Conservation (phyloP, 2,888 invertebrate genomes). For the Xestia c-nigrum region DNA sequence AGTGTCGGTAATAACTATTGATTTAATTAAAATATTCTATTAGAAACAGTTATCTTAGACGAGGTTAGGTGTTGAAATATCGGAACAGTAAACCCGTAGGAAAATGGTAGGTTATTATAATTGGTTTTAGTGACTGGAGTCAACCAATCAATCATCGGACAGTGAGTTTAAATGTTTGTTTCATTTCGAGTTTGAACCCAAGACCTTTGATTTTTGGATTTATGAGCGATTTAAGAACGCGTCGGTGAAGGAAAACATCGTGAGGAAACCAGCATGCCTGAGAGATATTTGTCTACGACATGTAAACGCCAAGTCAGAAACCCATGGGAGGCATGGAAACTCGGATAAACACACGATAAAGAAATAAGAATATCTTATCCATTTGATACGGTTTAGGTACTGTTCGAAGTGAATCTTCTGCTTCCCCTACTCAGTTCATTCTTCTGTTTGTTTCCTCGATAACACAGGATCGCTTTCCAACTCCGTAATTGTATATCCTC, state of each 20-base stretch:
- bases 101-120: background rate
- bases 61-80: background rate
- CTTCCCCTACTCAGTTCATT: accelerated
- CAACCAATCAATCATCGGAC: background rate
- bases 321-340: too few relatives aligned
- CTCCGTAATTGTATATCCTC: conserved; percentile 3
- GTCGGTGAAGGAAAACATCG: too few relatives aligned
- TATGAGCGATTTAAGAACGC: too few relatives aligned
- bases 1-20: too few relatives aligned
- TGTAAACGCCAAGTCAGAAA: too few relatives aligned
- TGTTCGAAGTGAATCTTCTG: background rate
- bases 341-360: too few relatives aligned
- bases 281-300: too few relatives aligned
- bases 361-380: background rate
- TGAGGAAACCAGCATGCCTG: too few relatives aligned
- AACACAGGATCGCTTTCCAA: conserved; percentile 24
- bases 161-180: too few relatives aligned
- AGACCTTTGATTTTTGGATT: too few relatives aligned
- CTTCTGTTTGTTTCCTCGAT: background rate
- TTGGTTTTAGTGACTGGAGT: background rate
- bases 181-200: too few relatives aligned
- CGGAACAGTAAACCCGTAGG: background rate
- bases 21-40: conserved; percentile 3
- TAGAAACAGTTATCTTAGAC: background rate
- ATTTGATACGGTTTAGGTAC: background rate